These are phyloP conservation scores for Prenolepis imparis DNA, from an alignment of 2,888 invertebrate species.

Conservation along the genomic window DNA sequence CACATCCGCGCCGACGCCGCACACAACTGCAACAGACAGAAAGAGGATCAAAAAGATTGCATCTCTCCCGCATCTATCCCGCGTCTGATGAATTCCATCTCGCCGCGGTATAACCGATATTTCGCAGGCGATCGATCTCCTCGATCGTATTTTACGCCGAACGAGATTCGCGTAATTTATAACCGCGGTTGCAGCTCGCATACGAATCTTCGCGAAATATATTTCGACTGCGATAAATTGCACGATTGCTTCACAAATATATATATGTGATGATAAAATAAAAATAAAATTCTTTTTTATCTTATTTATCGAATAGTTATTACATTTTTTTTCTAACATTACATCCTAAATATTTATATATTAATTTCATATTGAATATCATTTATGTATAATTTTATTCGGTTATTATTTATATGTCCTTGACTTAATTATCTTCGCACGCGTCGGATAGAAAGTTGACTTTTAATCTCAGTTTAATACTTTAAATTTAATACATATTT, in stretches of 20 bases:
- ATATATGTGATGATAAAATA: background rate
- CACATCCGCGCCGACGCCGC: constrained; percentile 90
- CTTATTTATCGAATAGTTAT: background rate
- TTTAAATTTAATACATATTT: background rate
- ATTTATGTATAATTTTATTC: background rate
- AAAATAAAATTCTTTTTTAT: background rate
- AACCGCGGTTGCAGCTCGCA: background rate
- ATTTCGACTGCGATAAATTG: background rate
- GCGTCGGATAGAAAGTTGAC: background rate
- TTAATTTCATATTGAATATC: background rate
- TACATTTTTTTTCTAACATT: background rate
- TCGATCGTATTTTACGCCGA: constrained; percentile 4
- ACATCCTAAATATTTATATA: background rate
- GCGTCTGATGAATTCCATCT: constrained; percentile 2
- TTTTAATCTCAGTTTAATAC: background rate
- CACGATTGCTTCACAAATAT: background rate
- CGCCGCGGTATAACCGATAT: background rate
- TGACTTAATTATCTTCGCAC: background rate
- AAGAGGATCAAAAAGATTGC: constrained; percentile 57
- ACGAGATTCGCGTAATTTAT: constrained; percentile 22
- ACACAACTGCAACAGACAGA: constrained; percentile 87
- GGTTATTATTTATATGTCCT: too few relatives aligned
- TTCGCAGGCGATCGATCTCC: background rate
- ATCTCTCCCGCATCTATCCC: constrained; percentile 16
- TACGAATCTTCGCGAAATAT: constrained; percentile 2